These are phyloP conservation scores for Ypsolopha scabrella DNA, from an alignment of 2,888 invertebrate species.

Conservation along the genomic window DNA sequence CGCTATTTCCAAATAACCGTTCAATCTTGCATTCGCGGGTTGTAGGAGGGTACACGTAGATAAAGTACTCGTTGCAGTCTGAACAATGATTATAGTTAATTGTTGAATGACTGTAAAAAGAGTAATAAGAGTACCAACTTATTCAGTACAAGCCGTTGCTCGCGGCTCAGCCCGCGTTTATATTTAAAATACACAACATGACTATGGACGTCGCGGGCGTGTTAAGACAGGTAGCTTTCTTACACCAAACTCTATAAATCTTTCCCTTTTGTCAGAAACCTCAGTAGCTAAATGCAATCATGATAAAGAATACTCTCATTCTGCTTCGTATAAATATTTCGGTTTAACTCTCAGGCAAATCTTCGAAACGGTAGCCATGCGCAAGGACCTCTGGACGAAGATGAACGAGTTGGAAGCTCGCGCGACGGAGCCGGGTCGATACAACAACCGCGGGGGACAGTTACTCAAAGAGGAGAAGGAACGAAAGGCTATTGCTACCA, in stretches of 20 bases:
- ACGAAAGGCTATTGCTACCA: slow-evolving; percentile 78
- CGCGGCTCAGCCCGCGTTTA: too few species aligned
- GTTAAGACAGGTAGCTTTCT: too few species aligned
- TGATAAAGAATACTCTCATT: background rate
- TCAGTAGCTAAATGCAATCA: background rate
- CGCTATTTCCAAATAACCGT: too few species aligned
- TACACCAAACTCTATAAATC: background rate
- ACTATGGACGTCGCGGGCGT: background rate
- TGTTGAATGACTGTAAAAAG: too few species aligned
- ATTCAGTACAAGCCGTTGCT: too few species aligned
- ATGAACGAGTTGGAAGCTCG: slow-evolving; percentile 81
- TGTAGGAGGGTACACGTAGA: too few species aligned
- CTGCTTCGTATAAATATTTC: background rate
- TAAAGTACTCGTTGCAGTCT: too few species aligned
- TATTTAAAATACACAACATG: background rate
- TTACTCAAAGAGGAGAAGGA: slow-evolving; percentile 89
- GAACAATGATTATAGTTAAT: too few species aligned
- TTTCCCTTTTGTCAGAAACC: background rate
- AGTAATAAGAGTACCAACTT: too few species aligned
- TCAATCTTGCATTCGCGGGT: too few species aligned
- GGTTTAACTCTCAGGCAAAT: slow-evolving; percentile 58
- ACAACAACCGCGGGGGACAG: slow-evolving; percentile 89
- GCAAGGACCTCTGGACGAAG: slow-evolving; percentile 79
- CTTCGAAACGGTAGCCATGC: slow-evolving; percentile 74
- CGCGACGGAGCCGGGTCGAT: slow-evolving; percentile 84